phyloP scores from a whole-genome alignment of 2,113 vertebrate species.

The Abramis brama region DNA sequence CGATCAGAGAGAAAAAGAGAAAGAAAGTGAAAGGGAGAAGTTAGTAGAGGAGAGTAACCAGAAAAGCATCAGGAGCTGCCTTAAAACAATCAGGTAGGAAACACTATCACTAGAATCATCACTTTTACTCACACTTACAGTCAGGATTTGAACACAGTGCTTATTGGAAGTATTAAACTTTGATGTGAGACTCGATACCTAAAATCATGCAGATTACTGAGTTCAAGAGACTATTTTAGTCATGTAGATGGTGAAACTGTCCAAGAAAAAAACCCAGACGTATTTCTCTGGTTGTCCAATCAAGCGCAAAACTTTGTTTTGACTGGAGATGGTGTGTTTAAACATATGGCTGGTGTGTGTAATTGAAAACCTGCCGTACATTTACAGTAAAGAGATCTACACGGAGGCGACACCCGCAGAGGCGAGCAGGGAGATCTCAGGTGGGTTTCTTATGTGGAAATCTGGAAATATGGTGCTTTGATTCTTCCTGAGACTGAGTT shows the following conservation, averaged over 20 bases:
- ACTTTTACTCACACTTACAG: constrained; percentile 17
- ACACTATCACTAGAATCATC: background rate
- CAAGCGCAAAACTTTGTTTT: background rate
- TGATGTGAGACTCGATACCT: background rate
- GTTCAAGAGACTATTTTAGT: background rate
- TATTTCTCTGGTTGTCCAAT: background rate
- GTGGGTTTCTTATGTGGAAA: constrained; percentile 55
- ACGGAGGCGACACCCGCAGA: constrained; percentile 57
- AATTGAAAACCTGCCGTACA: constrained; percentile 21
- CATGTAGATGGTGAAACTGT: background rate
- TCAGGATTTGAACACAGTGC: background rate
- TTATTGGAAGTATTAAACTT: background rate
- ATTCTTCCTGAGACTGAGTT: background rate
- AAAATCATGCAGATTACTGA: background rate
- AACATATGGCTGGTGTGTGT: background rate
- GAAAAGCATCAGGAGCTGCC: constrained; percentile 87
- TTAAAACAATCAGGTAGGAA: constrained; percentile 87
- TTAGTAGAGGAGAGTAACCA: constrained; percentile 67
- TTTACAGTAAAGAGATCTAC: constrained; percentile 66
- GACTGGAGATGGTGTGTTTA: background rate
- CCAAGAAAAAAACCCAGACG: background rate
- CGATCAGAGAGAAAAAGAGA: constrained; percentile 55
- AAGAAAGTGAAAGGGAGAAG: constrained; percentile 25
- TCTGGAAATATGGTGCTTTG: constrained; percentile 12
- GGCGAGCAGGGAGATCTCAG: constrained; percentile 51